Evolutionary conservation across 1,140 invertebrate genomes (phyloP), one percentile per base, ranked within the genome.

Genomic region (Anastrepha ludens): DNA sequence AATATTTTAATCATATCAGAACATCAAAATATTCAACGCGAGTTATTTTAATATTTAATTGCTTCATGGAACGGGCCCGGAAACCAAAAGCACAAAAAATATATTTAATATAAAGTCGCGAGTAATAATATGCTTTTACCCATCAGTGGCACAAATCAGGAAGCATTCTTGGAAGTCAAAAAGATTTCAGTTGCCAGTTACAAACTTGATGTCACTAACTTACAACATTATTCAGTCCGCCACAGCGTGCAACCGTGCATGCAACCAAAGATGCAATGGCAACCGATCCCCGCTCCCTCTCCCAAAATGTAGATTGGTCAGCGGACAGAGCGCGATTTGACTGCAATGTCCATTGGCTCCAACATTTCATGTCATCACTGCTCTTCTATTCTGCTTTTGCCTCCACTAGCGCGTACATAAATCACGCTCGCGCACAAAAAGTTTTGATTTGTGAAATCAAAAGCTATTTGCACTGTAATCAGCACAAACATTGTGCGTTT

Each of bases 371-470:
- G 74, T 58, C 74, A 81, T 81, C 74, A 20, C 9, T 17, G 47
- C 47, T 3, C 41, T 15, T 58, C 47, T 9, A 50, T 17, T 17
- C 47, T n/a, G 15, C 4, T 74, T 50, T 74, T 44, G 44, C n/a
- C 5, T 85, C 47, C 15, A 2, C 47, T 78, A 64, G 81, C 81
- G 67, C 85, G 85, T 70, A 81, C 91, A 92, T 92, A 92, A 92
- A 92, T 92, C 91, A 92, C 91, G 91, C 91, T 90, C 89, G 89
- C 65, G 88, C 91, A 88, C 86, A 92, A 81, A 92, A 92, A 92
- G 90, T 92, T 92, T 92, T 92, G 91, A 92, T 92, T 92, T 92
- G 91, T 91, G 91, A 92, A 92, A 92, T 92, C 91, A 92, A 92
- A 92, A 92, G 91, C 91, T 91, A 92, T 92, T 92, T 92, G 91